Percentiles rank a stretch among this genome's conserved stretches.
These are phyloP conservation scores for Theocolax elegans DNA, from an alignment of 1,140 invertebrate genomes.

Conservation along the genomic window DNA sequence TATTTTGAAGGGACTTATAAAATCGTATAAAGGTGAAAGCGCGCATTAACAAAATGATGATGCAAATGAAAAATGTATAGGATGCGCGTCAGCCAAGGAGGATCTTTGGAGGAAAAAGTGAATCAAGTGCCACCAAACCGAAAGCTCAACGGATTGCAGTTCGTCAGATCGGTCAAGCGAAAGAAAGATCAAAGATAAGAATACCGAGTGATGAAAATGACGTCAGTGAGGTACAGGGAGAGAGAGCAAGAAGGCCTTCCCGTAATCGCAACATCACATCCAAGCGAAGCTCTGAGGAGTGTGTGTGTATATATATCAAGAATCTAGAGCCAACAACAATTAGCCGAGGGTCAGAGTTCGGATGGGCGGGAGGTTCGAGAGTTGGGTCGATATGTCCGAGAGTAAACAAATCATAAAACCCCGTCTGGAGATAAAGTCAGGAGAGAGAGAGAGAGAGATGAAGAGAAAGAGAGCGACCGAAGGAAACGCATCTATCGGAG, in stretches of 20 bases:
- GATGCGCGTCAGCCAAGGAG: too few species aligned
- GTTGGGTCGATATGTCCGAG: conserved; percentile 23
- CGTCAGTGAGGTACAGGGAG: conserved; percentile 5
- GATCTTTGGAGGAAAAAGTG: too few species aligned
- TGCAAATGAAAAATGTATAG: too few species aligned
- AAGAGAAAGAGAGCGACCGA: background rate
- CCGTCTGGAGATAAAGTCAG: too few species aligned
- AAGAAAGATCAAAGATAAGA: conserved; percentile 28
- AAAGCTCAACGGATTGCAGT: too few species aligned
- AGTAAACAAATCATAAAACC: conserved; percentile 64
- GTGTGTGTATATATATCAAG: conserved; percentile 49
- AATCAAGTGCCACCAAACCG: too few species aligned
- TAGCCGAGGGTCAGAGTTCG: conserved; percentile 67
- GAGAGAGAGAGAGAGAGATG: background rate
- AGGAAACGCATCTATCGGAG: background rate
- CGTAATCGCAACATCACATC: too few species aligned
- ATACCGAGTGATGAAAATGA: conserved; percentile 26
- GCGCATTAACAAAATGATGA: too few species aligned
- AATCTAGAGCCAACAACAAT: conserved; percentile 68
- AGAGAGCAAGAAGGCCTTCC: too few species aligned
- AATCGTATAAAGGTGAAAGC: too few species aligned
- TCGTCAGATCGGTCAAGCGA: background rate
- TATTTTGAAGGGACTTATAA: too few species aligned
- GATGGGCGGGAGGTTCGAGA: conserved; percentile 53
- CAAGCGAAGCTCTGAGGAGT: too few species aligned